These are phyloP conservation scores for Myiotriccus ornatus DNA, from an alignment of 2,797 vertebrate species.

Conservation along the genomic window DNA sequence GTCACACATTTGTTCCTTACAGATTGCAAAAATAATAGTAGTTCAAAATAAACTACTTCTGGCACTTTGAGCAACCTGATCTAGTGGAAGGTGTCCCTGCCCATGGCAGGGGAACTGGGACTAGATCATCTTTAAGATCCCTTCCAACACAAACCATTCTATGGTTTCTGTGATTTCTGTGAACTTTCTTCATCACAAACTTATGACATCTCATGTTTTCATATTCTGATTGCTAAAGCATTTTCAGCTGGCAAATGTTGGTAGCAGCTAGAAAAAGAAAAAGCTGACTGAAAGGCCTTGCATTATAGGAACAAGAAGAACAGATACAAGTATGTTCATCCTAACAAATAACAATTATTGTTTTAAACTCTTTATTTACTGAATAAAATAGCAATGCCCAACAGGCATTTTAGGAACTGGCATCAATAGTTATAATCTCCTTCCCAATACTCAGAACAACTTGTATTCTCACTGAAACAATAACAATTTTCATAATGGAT, in stretches of 20 bases:
- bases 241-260: background rate
- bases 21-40: background rate
- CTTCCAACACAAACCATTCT: background rate
- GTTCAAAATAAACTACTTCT: background rate
- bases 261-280: constrained; percentile 2
- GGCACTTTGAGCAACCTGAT: background rate
- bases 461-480: constrained; percentile 66
- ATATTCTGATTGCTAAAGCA: background rate
- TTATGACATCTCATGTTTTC: background rate
- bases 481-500: constrained; percentile 61
- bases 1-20: background rate
- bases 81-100: background rate
- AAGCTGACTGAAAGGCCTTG: background rate
- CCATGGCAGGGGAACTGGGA: background rate
- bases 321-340: background rate
- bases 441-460: constrained; percentile 47
- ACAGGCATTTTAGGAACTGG: constrained; percentile 34
- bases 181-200: background rate
- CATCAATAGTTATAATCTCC: constrained; percentile 46
- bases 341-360: constrained; percentile 45
- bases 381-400: constrained; percentile 46
- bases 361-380: constrained; percentile 46
- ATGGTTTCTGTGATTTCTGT: background rate
- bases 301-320: background rate
- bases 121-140: background rate